These are phyloP conservation scores for Sebastes alutus DNA, from an alignment of 2,797 vertebrate genomes.

Conservation along the genomic window DNA sequence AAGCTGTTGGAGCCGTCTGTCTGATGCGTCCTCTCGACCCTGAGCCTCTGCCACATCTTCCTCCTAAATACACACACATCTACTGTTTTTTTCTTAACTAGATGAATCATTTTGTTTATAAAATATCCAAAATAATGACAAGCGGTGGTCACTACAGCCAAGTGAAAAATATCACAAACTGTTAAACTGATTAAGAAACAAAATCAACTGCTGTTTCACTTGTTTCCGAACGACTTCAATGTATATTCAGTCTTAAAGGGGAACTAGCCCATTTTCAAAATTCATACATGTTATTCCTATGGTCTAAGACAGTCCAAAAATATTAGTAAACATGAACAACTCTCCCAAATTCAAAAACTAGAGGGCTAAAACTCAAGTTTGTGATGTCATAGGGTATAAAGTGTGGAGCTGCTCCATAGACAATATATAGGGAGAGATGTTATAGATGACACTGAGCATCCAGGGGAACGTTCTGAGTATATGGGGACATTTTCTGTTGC, in stretches of 20 bases:
- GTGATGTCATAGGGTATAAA: neutral
- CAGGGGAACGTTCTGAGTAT: no score
- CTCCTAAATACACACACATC: constrained; percentile 80
- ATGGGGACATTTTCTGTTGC: neutral
- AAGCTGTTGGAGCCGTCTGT: constrained; percentile 87
- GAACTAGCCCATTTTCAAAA: neutral
- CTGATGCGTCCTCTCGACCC: constrained; percentile 87
- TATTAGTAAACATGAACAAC: neutral
- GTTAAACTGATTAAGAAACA: neutral
- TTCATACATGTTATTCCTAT: neutral
- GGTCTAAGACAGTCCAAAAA: neutral
- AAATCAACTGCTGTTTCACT: neutral
- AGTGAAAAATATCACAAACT: neutral
- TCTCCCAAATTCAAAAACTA: neutral
- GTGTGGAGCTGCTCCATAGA: neutral
- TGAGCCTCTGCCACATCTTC: constrained; percentile 84
- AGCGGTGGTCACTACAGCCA: neutral
- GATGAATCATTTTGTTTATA: neutral
- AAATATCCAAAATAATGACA: neutral
- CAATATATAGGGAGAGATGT: neutral
- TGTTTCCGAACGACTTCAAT: neutral
- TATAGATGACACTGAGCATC: neutral
- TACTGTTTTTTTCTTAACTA: neutral
- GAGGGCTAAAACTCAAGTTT: neutral
- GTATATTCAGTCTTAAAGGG: neutral